Evolutionary conservation across 1,140 invertebrate species (phyloP), one percentile per base, ranked within the genome.

Genomic region (Drosophila mayri): DNA sequence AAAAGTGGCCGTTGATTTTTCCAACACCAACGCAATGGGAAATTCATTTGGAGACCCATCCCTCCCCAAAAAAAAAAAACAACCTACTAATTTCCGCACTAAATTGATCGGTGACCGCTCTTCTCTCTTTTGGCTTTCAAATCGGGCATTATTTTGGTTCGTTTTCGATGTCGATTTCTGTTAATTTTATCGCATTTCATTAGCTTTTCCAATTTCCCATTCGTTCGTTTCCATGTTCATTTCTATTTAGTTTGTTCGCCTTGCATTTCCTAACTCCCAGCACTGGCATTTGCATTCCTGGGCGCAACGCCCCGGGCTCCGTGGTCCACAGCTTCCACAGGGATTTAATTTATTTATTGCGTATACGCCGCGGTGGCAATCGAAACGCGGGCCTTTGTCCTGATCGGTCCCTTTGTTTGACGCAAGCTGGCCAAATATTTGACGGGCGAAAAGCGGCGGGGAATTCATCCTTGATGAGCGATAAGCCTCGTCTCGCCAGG

Each of bases 121-220:
- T 9, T 22, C 38, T 20, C 22, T 12, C 22, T 9, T 37, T 49
- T 58, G 32, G 25, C 40, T 50, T 66, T 41, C 47, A 55, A 37
- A 47, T 60, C 25, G 35, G 54, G 41, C 60, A 85, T 81, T 85
- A 80, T 83, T 88, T 61, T 62, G 65, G 54, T 63, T 77, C 37
- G 63, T 41, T 63, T 55, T 55, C 81, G 49, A 30, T 57, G 80
- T 59, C 46, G 46, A 50, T 62, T 35, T 67, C 66, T 68, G 66
- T 72, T 49, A 64, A 74, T 78, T 87, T 88, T 88, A 87, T 88
- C 80, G 80, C 76, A 80, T 87, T 87, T 88, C 84, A 87, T 87
- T 87, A 88, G 80, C 50, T 50, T 65, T 70, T 70, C 32, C 62
- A 65, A 66, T 64, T 62, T 54, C 25, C 54, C 30, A 44, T 64